These are phyloP conservation scores for Gallirallus australis DNA, from an alignment of 2,797 vertebrate genomes.

Conservation along the genomic window DNA sequence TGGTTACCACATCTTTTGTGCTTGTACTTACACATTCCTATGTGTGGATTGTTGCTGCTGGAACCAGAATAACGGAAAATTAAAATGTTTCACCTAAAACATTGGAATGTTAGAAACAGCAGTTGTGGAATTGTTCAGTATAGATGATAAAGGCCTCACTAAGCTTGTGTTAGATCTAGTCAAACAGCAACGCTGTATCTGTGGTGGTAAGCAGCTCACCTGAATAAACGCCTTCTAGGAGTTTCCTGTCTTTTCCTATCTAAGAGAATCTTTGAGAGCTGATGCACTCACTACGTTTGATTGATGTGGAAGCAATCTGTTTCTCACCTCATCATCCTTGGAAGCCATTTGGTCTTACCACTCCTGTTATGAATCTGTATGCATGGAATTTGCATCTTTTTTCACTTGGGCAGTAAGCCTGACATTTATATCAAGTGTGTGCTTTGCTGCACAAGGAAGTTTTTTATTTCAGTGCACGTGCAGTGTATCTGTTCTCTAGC, in stretches of 20 bases:
- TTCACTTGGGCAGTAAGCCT: background rate
- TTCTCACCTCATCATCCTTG: background rate
- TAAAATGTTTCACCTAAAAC: background rate
- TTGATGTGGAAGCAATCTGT: background rate
- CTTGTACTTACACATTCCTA: rapidly evolving
- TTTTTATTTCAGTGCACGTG: background rate
- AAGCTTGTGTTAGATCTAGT: background rate
- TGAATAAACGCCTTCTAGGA: background rate
- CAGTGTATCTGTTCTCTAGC: background rate
- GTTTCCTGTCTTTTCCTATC: background rate
- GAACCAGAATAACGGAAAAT: background rate
- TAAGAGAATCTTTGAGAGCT: background rate
- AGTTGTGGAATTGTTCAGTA: background rate
- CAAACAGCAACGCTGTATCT: background rate
- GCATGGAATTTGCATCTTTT: background rate
- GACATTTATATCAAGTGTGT: background rate
- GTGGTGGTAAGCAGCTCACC: background rate
- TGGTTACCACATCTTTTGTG: background rate
- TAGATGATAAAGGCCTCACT: background rate
- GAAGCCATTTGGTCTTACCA: background rate
- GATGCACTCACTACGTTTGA: background rate
- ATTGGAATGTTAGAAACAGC: background rate
- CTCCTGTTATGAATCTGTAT: background rate
- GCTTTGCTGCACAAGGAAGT: background rate
- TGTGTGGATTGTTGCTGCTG: background rate